Evolutionary conservation across 2,888 invertebrate genomes (phyloP).

Genomic region (Epirrhoe tristata): DNA sequence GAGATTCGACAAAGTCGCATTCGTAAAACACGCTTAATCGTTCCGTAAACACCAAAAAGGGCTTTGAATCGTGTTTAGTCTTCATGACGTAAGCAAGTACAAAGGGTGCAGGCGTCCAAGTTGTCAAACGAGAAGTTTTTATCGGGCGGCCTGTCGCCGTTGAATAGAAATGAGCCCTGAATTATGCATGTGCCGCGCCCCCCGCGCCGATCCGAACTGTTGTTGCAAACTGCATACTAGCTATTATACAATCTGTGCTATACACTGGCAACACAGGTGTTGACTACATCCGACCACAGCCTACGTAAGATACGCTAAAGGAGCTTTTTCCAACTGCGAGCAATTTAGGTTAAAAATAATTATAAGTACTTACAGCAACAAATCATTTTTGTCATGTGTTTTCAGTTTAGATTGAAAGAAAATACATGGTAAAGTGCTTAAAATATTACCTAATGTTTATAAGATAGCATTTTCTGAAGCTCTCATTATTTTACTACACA

Average conservation of each 20-base stretch:
- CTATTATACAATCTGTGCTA: conserved; percentile 35
- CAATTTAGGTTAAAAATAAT: background rate
- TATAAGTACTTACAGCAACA: background rate
- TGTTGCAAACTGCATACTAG: conserved; percentile 61
- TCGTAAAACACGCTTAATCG: conserved; percentile 3
- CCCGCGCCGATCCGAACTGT: conserved; percentile 66
- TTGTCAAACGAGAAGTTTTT: conserved; percentile 85
- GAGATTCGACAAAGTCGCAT: background rate
- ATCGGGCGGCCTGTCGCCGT: conserved; percentile 80
- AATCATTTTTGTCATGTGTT: no score
- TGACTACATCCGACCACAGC: conserved; percentile 37
- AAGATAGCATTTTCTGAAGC: background rate
- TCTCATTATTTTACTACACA: background rate
- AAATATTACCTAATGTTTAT: no score
- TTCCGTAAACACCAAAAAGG: conserved; percentile 50
- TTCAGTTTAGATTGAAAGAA: no score
- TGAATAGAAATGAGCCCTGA: conserved; percentile 84
- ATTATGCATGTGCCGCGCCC: conserved; percentile 77
- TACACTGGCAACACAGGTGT: conserved; percentile 54
- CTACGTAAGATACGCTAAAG: background rate
- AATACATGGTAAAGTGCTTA: no score
- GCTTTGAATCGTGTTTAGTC: conserved; percentile 51
- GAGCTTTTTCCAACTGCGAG: background rate
- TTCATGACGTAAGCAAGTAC: conserved; percentile 72
- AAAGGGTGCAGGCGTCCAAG: conserved; percentile 83